Conservation (phyloP, 2,888 invertebrate species). For the Thera britannica region DNA sequence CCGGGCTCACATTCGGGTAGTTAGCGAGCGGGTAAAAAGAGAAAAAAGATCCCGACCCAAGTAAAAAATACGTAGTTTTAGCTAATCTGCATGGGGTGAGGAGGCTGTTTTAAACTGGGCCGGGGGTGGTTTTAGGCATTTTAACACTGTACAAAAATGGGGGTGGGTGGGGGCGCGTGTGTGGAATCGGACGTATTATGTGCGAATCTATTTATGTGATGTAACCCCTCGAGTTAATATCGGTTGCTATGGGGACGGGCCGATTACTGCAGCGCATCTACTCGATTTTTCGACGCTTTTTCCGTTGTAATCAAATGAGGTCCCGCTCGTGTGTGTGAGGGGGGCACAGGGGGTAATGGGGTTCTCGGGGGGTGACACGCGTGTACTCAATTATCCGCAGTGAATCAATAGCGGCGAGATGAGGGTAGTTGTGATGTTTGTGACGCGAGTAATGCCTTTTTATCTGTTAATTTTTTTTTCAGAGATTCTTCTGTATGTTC, state of each 20-base stretch:
- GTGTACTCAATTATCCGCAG: conserved; percentile 85
- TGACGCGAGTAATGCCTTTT: conserved; percentile 71
- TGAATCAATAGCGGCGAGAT: conserved; percentile 84
- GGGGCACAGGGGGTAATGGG: conserved; percentile 42
- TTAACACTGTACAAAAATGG: conserved; percentile 83
- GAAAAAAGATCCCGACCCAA: conserved; percentile 71
- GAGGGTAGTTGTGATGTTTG: conserved; percentile 81
- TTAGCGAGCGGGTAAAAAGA: conserved; percentile 69
- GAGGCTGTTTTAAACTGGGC: conserved; percentile 56
- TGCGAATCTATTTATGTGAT: conserved; percentile 83
- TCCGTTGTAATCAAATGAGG: conserved; percentile 85
- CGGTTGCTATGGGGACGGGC: conserved; percentile 77
- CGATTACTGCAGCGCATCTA: conserved; percentile 82
- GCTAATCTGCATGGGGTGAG: conserved; percentile 85
- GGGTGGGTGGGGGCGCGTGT: conserved; percentile 67
- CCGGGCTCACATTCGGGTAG: conserved; percentile 78
- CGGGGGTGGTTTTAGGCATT: conserved; percentile 79
- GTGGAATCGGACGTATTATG: conserved; percentile 81
- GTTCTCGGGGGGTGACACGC: conserved; percentile 69
- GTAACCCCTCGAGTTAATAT: conserved; percentile 75
- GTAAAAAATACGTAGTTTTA: conserved; percentile 88
- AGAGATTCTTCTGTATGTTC: conserved; percentile 26
- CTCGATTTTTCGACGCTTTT: conserved; percentile 84
- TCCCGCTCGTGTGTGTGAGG: conserved; percentile 70
- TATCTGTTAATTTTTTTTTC: conserved; percentile 70